Conservation (phyloP, 2,797 vertebrate genomes). For the Fundulus diaphanus region DNA sequence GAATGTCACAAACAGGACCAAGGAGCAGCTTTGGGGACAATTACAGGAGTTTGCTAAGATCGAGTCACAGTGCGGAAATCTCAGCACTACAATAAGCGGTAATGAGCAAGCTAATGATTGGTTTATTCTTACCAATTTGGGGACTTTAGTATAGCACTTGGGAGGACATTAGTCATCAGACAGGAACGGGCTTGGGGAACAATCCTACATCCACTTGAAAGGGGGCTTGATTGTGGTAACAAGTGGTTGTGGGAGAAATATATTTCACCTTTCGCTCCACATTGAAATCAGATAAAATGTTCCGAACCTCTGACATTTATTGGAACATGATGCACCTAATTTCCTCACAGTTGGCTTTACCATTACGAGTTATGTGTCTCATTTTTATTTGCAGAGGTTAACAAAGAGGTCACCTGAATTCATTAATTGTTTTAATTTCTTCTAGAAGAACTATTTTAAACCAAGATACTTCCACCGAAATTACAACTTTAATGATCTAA, state of each 20-base stretch:
- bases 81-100: slow-evolving; percentile 50
- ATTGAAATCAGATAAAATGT: slow-evolving; percentile 44
- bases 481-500: not conserved
- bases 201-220: slow-evolving; percentile 47
- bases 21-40: slow-evolving; percentile 35
- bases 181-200: slow-evolving; percentile 41
- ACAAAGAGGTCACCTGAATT: not conserved
- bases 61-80: slow-evolving; percentile 27
- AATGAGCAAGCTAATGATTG: slow-evolving; percentile 66
- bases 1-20: slow-evolving; percentile 29
- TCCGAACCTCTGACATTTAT: slow-evolving; percentile 31
- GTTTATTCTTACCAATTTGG: slow-evolving; percentile 63
- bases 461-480: not conserved
- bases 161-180: slow-evolving; percentile 68
- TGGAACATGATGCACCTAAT: slow-evolving; percentile 11
- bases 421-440: not conserved
- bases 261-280: slow-evolving; percentile 50
- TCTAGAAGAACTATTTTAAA: not conserved
- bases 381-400: not conserved
- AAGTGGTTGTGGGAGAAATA: slow-evolving; percentile 44
- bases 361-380: slow-evolving; percentile 10
- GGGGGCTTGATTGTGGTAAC: slow-evolving; percentile 54
- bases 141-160: slow-evolving; percentile 45
- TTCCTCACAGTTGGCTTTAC: not conserved
- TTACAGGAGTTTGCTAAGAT: slow-evolving; percentile 40